These are phyloP conservation scores for Zelleria hepariella DNA, from an alignment of 2,888 invertebrate species.

Conservation along the genomic window DNA sequence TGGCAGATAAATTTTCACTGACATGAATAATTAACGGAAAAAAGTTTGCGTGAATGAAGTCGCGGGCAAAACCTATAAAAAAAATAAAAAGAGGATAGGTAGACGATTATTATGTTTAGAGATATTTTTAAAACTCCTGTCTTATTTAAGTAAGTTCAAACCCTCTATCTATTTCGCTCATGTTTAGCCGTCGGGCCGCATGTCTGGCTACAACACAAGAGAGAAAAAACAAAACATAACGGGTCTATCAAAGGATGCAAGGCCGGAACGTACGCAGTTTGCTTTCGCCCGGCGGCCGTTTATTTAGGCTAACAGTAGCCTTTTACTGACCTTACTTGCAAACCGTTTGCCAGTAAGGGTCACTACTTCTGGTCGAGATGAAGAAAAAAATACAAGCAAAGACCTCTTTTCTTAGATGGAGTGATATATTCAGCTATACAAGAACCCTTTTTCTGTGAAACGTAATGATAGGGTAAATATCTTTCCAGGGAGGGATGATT, in stretches of 20 bases:
- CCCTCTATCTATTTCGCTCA: no score
- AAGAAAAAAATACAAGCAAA: not conserved
- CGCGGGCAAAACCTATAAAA: no score
- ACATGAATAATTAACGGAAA: no score
- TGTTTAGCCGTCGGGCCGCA: no score
- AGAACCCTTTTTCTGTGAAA: not conserved
- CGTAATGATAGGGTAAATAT: not conserved
- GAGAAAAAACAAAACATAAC: not conserved
- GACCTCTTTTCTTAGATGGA: not conserved
- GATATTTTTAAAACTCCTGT: no score
- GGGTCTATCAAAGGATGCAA: not conserved
- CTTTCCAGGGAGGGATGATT: not conserved
- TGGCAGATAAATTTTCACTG: no score
- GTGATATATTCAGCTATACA: not conserved
- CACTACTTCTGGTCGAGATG: not conserved
- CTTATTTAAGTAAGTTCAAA: no score
- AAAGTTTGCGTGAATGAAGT: no score
- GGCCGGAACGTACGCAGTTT: not conserved
- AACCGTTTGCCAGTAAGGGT: not conserved
- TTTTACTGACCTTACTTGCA: not conserved
- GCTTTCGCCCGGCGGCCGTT: not conserved
- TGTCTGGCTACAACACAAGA: not conserved
- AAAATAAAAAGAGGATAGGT: no score
- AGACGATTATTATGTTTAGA: no score
- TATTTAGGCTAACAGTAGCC: not conserved